These are phyloP conservation scores for Cinclus mexicanus DNA, from an alignment of 2,113 vertebrate genomes.

Conservation along the genomic window DNA sequence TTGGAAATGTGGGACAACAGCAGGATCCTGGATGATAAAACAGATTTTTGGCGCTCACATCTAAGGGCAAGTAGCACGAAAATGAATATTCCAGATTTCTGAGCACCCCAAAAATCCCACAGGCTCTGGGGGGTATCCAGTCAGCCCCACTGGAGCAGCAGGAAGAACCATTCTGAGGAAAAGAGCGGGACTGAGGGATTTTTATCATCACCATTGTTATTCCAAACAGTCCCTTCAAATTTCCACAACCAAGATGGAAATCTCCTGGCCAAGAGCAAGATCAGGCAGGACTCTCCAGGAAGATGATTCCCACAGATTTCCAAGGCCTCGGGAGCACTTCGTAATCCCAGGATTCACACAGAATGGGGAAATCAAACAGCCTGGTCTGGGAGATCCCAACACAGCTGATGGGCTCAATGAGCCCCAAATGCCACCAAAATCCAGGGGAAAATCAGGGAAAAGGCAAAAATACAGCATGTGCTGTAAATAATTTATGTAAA, in stretches of 20 bases:
- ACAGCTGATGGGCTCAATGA: background rate
- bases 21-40: background rate
- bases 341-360: background rate
- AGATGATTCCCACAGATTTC: rapidly evolving
- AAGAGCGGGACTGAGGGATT: background rate
- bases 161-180: background rate
- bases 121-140: rapidly evolving
- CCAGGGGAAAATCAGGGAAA: background rate
- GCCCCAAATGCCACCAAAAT: background rate
- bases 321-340: background rate
- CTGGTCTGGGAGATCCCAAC: no score
- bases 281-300: background rate
- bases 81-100: background rate
- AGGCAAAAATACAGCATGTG: background rate
- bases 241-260: background rate
- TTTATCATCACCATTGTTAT: rapidly evolving
- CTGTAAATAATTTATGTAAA: background rate
- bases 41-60: background rate
- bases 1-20: background rate
- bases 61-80: background rate
- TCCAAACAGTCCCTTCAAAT: background rate
- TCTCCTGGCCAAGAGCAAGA: background rate
- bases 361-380: background rate
- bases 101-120: background rate
- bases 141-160: rapidly evolving